Conservation (phyloP, 2,888 invertebrate species). For the Cosmorhoe ocellata region DNA sequence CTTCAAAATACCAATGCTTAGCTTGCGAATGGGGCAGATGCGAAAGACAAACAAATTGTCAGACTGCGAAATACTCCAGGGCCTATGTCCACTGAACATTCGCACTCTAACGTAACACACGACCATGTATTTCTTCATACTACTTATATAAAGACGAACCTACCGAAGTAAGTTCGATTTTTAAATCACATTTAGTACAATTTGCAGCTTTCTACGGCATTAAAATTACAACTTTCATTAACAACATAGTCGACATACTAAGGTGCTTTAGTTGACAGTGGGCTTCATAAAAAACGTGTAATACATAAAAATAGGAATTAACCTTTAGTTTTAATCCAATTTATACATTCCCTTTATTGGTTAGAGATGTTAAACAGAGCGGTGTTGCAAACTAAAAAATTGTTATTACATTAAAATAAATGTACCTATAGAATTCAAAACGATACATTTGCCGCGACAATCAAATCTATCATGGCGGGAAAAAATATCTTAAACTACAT, state of each 20-base stretch:
- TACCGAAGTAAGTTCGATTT: no score
- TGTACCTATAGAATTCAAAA: not conserved
- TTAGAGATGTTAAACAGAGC: slow-evolving; percentile 15
- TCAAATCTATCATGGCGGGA: slow-evolving; percentile 19
- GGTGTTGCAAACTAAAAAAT: slow-evolving; percentile 2
- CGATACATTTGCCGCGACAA: slow-evolving; percentile 8
- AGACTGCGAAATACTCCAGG: not conserved
- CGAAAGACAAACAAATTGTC: slow-evolving; percentile 21
- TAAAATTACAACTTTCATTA: no score
- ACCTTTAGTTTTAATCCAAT: slow-evolving; percentile 22
- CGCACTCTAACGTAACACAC: no score
- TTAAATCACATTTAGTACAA: no score
- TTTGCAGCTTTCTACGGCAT: no score
- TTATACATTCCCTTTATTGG: slow-evolving; percentile 16
- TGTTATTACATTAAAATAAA: slow-evolving; percentile 3
- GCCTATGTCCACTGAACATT: not conserved
- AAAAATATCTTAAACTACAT: slow-evolving; percentile 3
- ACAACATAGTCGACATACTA: no score
- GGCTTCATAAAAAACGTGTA: slow-evolving; percentile 24
- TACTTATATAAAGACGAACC: no score
- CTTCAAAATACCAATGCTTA: slow-evolving; percentile 38
- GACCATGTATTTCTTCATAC: no score
- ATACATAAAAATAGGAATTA: slow-evolving; percentile 24
- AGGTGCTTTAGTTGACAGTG: not conserved
- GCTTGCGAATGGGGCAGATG: slow-evolving; percentile 47